phyloP scores from a whole-genome alignment of 2,113 vertebrate genomes.

The Psittacula cyanocephala region DNA sequence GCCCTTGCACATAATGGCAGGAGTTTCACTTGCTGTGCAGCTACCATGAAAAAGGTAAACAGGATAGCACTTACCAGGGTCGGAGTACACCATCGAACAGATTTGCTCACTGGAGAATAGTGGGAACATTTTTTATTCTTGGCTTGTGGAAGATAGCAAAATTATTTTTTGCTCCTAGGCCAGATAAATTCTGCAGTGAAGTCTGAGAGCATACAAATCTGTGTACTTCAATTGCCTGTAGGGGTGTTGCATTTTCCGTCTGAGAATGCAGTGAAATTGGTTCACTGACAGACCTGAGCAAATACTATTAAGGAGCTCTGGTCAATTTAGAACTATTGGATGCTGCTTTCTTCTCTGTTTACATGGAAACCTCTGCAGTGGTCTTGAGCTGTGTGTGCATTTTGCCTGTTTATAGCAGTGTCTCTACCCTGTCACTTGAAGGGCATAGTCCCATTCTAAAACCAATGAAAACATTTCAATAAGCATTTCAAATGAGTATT shows the following conservation, averaged over 20 bases:
- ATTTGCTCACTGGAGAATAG: neutral
- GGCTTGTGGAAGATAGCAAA: neutral
- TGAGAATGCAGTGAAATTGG: neutral
- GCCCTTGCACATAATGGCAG: neutral
- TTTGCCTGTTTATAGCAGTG: neutral
- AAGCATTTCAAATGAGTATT: neutral
- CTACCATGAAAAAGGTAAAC: neutral
- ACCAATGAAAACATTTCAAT: accelerated
- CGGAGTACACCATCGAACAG: neutral
- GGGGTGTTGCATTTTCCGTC: neutral
- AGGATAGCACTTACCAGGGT: neutral
- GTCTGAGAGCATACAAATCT: neutral
- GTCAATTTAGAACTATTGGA: neutral
- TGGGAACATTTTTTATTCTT: neutral
- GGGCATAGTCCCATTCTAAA: neutral
- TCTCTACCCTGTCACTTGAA: neutral
- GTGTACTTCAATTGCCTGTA: neutral
- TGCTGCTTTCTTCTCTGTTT: neutral
- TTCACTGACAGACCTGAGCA: neutral
- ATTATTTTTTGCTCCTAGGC: neutral
- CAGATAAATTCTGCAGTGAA: neutral
- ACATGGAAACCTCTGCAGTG: neutral
- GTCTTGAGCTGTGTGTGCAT: neutral
- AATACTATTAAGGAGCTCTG: neutral
- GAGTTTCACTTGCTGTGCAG: neutral